Conservation (phyloP, 2,888 invertebrate genomes). For the Sarcophaga subvicina region DNA sequence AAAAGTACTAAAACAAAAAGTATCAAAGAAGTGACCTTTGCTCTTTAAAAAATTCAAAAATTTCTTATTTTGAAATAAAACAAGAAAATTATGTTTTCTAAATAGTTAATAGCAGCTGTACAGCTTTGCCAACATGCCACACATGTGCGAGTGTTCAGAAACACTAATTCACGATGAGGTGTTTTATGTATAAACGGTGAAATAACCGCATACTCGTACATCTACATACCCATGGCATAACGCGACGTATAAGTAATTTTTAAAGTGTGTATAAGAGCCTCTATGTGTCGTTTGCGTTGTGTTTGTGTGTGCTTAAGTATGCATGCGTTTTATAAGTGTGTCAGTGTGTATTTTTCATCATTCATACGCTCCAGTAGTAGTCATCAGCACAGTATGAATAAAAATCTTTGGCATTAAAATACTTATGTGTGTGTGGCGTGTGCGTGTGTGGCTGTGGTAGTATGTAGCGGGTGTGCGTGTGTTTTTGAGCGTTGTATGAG, state of each 20-base stretch:
- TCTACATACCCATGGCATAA: slow-evolving; percentile 16
- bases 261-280: background rate
- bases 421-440: too few species aligned
- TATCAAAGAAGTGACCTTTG: too few species aligned
- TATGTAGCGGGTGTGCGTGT: background rate
- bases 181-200: background rate
- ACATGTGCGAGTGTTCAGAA: background rate
- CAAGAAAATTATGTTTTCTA: background rate
- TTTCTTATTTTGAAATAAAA: too few species aligned
- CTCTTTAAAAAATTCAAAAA: too few species aligned
- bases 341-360: slow-evolving; percentile 42
- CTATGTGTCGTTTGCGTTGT: slow-evolving; percentile 27
- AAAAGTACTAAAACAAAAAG: too few species aligned
- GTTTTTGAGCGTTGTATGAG: background rate
- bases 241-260: slow-evolving; percentile 39
- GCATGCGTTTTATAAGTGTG: background rate
- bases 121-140: background rate
- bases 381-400: background rate
- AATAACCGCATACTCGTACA: background rate
- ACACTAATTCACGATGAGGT: background rate
- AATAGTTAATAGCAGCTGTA: background rate
- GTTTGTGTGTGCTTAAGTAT: background rate
- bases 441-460: too few species aligned
- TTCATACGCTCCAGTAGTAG: slow-evolving; percentile 42
- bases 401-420: background rate